A percentile compares a stretch with the other conserved stretches of the same genome.
Evolutionary conservation across 1,140 invertebrate species (phyloP).

Genomic region (Dermatophagoides farinae): DNA sequence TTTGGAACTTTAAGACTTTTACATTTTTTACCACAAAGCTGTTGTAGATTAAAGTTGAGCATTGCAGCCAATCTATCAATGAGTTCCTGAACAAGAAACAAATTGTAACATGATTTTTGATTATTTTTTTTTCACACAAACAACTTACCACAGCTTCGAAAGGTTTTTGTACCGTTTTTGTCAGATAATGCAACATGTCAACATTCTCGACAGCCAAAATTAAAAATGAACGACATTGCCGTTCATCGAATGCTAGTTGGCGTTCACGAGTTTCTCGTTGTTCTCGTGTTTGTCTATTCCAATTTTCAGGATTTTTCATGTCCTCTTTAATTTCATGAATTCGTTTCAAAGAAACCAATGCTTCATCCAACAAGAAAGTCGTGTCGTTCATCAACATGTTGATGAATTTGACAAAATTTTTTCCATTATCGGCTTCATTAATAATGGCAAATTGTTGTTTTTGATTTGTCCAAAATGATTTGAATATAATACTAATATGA

Average conservation of each 20-base stretch:
- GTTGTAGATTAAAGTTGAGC: conserved; percentile 81
- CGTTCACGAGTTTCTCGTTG: conserved; percentile 44
- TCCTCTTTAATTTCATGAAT: conserved; percentile 29
- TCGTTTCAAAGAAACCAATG: conserved; percentile 38
- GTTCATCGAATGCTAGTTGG: conserved; percentile 66
- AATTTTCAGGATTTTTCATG: conserved; percentile 28
- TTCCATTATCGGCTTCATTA: conserved; percentile 65
- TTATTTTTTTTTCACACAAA: too few relatives aligned
- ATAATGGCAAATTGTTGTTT: conserved; percentile 52
- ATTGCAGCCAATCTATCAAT: conserved; percentile 79
- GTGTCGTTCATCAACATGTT: conserved; percentile 92
- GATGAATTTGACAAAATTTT: conserved; percentile 74
- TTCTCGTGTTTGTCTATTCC: conserved; percentile 53
- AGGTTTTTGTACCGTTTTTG: conserved; percentile 75
- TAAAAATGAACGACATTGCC: conserved; percentile 82
- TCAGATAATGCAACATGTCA: conserved; percentile 93
- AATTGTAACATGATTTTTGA: neutral
- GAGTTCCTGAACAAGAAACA: conserved; percentile 35
- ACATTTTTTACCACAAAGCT: conserved; percentile 46
- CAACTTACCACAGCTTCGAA: conserved; percentile 53
- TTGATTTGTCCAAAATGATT: conserved; percentile 59
- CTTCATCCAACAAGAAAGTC: conserved; percentile 77
- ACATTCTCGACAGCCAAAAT: conserved; percentile 87
- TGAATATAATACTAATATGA: conserved; percentile 82
- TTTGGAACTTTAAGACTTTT: conserved; percentile 42